phyloP scores from a whole-genome alignment of 92 coral and sea anemone species.

The Parazoanthus swiftii region DNA sequence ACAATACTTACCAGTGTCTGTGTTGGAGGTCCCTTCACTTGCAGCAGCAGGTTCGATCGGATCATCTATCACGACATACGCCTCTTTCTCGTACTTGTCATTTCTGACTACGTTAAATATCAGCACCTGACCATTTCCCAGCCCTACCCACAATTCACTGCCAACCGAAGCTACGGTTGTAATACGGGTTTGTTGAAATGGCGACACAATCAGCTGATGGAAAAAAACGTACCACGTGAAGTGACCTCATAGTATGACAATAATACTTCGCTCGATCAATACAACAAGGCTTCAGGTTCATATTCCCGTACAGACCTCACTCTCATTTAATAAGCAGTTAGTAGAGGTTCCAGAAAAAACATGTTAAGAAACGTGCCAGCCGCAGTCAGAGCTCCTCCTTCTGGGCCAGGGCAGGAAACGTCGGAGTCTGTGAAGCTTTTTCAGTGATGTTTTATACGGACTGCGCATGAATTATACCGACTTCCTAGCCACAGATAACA shows the following conservation, averaged over 20 bases:
- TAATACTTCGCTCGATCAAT: too few species aligned
- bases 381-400: not conserved
- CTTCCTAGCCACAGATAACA: too few species aligned
- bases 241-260: not conserved
- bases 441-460: too few species aligned
- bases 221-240: not conserved
- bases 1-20: slow-evolving; percentile 1
- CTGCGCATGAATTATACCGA: too few species aligned
- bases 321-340: too few species aligned
- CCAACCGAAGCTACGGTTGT: slow-evolving; percentile 72
- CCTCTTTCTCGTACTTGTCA: slow-evolving; percentile 39
- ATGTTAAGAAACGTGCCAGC: not conserved
- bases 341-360: not conserved
- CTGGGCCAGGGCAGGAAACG: not conserved
- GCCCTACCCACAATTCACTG: slow-evolving; percentile 90
- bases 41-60: not conserved
- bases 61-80: not conserved
- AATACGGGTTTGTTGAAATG: slow-evolving; percentile 78
- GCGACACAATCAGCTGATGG: slow-evolving; percentile 75
- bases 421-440: too few species aligned
- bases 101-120: slow-evolving; percentile 71
- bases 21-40: not conserved
- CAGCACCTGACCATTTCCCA: slow-evolving; percentile 90
- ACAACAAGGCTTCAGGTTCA: too few species aligned
- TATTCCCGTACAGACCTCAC: too few species aligned